Evolutionary conservation across 2,113 vertebrate genomes (phyloP), one percentile per base, ranked within the genome.

Genomic region (Myodes glareolus): DNA sequence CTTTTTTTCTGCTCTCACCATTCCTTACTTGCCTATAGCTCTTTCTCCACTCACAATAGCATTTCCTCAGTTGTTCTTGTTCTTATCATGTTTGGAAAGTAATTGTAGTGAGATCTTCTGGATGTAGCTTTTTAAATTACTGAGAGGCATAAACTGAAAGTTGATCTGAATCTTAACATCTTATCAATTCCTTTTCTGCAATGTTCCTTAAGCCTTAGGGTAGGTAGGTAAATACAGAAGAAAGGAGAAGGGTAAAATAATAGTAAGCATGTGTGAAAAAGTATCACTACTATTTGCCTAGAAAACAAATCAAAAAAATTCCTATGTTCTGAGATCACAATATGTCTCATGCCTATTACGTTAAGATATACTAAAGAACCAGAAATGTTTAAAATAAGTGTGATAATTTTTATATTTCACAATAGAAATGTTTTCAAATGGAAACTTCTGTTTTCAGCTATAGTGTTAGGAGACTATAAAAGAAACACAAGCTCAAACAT

Each of bases 391-490:
- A 25, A 0, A 0, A 11, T 94, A 95, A 96, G 97, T 76, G 11
- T 97, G 76, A 96, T 95, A 91, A 73, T 91, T 95, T 95, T 80
- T 55, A 93, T 80, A 65, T 95, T 47, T 98, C 96, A 96, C 93
- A 94, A 80, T 77, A 72, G 12, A 94, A 97, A n/a, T 58, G 17
- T 97, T 95, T 97, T 94, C 14, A 96, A 55, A 88, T 78, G 88
- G 82, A 95, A 84, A 58, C 21, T n/a, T 61, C 27, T 0, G 96
- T 94, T 93, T 91, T 97, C 39, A 81, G n/a, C 14, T 80, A 50
- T 33, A 36, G 19, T 3, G 0, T 13, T 81, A 72, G 47, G 39
- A 23, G 10, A 29, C 77, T 65, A 3, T 31, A 55, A 58, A 25
- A 12, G 36, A 76, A 29, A 52, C 55, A 16, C 1, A 76, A 1